Base-by-base conservation (phyloP, 23 tunicate species). In the Diplosoma virens region DNA sequence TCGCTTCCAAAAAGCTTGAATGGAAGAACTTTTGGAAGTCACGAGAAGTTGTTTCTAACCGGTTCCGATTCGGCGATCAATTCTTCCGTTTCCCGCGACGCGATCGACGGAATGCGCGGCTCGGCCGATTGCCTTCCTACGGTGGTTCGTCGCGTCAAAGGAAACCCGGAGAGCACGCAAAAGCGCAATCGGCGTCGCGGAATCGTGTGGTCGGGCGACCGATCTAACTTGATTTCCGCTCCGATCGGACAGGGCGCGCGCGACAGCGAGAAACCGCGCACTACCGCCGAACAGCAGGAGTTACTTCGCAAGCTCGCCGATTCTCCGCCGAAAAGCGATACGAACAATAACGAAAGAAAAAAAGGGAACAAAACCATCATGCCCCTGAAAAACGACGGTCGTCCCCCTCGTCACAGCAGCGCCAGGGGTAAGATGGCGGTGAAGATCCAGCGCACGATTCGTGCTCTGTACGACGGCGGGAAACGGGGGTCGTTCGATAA, bases 381-480 rank as follows among this genome's bases (percentile, higher is more conserved):
- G 11, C 41, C 25, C 2, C 35, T 72, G 2, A 78, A 78, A 21
- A 75, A 78, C 17, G 47, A 16, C 18, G 24, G 52, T 36, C 28
- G 52, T 1, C 79, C 79, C 32, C 18, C 77, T 2, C 26, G 47
- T 3, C 55, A 28, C 1, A 58, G 74, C 17, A 47, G 20, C 6
- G 3, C 77, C 2, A 28, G 66, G 1, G 79, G 83, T 14, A 92
- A 84, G 71, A 92, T 92, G 97, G 97, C 97, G 14, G 92, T 73
- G 7, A 67, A 72, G 53, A 92, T 92, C 30, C 97, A 92, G 32
- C 77, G 86, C 3, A 92, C 97, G 31, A 92, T 92, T 18, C 72
- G 79, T 5, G 97, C 97, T 7, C 76, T 92, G 80, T 84, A 84
- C 45, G 89, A 84, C 28, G 76, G 88, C 6, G 23, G 30, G 14